A percentile compares a stretch with the other conserved stretches of the same genome.
Evolutionary conservation across 1,140 invertebrate genomes (phyloP).

Genomic region (Saccostrea glomerata): DNA sequence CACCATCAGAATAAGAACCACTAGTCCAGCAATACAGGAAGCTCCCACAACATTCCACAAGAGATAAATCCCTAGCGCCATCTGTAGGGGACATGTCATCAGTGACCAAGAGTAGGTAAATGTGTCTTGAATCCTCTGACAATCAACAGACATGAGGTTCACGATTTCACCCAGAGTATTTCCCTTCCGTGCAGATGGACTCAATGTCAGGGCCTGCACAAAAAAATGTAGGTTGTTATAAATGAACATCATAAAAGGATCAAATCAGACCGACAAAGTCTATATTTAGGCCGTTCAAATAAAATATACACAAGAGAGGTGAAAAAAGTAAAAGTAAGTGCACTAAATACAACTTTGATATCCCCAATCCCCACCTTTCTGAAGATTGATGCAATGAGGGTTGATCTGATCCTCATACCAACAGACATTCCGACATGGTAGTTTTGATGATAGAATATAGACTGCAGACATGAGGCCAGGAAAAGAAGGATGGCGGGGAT

Average conservation of each 20-base stretch:
- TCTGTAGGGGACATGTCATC: slow-evolving; percentile 47
- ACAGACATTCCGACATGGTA: slow-evolving; percentile 82
- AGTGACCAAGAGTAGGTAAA: slow-evolving; percentile 49
- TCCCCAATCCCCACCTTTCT: slow-evolving; percentile 83
- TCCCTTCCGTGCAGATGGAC: slow-evolving; percentile 65
- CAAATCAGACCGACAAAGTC: no score
- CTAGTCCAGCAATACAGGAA: slow-evolving; percentile 77
- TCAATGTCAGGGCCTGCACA: slow-evolving; percentile 65
- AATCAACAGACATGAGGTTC: slow-evolving; percentile 82
- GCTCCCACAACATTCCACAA: slow-evolving; percentile 55
- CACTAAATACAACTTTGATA: no score
- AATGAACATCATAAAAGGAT: no score
- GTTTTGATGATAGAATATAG: slow-evolving; percentile 74
- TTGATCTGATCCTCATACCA: slow-evolving; percentile 93
- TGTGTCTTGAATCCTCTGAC: slow-evolving; percentile 77
- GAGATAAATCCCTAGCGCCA: slow-evolving; percentile 44
- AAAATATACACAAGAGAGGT: no score
- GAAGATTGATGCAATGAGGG: slow-evolving; percentile 94
- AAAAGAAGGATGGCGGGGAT: slow-evolving; percentile 71
- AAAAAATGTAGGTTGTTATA: neutral
- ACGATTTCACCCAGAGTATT: slow-evolving; percentile 82
- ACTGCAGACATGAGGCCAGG: slow-evolving; percentile 62
- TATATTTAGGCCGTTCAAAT: no score
- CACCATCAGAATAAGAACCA: slow-evolving; percentile 77
- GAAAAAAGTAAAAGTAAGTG: no score